phyloP scores from a whole-genome alignment of 2,113 vertebrate genomes.

The Pelusios castaneus region DNA sequence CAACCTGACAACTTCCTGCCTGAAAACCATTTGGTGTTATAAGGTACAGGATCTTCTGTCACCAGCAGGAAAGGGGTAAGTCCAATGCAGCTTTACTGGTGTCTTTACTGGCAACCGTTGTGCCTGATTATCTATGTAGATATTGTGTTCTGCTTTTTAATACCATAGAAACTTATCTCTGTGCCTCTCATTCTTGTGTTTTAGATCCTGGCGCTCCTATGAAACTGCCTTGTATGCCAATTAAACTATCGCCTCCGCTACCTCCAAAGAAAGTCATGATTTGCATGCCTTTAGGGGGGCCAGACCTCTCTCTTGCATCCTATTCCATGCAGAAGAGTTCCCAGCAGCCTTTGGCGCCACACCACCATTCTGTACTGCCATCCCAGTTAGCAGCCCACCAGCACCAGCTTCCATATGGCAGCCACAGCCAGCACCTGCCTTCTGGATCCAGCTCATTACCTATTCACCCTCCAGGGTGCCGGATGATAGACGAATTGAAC shows the following conservation, averaged over 20 bases:
- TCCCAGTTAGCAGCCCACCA: constrained; percentile 88
- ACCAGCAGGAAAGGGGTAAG: not conserved
- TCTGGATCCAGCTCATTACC: constrained; percentile 83
- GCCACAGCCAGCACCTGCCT: constrained; percentile 80
- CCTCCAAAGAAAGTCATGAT: constrained; percentile 99
- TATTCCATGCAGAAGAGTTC: constrained; percentile 87
- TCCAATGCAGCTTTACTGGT: not conserved
- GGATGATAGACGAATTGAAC: constrained; percentile 97
- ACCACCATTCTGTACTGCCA: constrained; percentile 87
- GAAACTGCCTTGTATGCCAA: constrained; percentile 95
- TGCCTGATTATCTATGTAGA: not conserved
- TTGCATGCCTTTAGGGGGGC: constrained; percentile 90
- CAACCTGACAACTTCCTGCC: not conserved
- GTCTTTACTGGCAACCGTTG: not conserved
- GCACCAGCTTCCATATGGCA: constrained; percentile 92
- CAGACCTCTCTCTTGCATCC: constrained; percentile 84
- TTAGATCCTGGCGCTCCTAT: constrained; percentile 92
- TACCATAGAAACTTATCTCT: constrained; percentile 27
- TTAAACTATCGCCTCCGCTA: constrained; percentile 96
- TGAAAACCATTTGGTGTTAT: not conserved
- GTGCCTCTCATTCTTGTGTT: constrained; percentile 61
- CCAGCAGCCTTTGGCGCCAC: constrained; percentile 80
- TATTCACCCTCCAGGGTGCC: constrained; percentile 88
- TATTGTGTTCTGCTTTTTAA: not conserved
- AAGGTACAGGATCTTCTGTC: not conserved